phyloP scores from a whole-genome alignment of 1,140 invertebrate species.

The Coptotermes formosanus region DNA sequence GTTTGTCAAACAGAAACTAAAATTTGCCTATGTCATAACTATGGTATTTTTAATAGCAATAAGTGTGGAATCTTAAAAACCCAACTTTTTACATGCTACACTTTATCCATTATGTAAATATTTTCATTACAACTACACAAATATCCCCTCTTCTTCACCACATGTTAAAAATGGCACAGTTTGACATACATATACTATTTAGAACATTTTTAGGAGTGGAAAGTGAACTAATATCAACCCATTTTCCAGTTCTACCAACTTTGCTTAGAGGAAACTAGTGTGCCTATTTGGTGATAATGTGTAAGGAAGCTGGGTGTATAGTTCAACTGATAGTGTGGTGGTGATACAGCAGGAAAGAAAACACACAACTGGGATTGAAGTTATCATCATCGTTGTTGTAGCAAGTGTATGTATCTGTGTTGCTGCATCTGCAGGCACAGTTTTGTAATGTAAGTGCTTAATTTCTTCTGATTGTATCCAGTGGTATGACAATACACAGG shows the following conservation, averaged over 20 bases:
- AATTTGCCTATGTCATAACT: not conserved
- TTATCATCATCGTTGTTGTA: no score
- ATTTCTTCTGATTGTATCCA: not conserved
- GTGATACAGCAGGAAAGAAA: not conserved
- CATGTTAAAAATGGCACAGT: not conserved
- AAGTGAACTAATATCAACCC: not conserved
- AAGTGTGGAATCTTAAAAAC: not conserved
- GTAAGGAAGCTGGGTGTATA: not conserved
- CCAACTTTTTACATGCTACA: not conserved
- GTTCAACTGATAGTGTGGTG: not conserved
- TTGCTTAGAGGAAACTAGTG: not conserved
- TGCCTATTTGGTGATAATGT: conserved; percentile 1
- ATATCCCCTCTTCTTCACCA: not conserved
- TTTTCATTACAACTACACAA: not conserved
- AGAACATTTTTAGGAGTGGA: not conserved
- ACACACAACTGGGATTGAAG: no score
- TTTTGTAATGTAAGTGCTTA: not conserved
- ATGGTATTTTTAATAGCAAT: conserved; percentile 2
- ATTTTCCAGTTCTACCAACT: not conserved
- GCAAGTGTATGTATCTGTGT: not conserved
- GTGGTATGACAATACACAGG: not conserved
- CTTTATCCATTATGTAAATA: not conserved
- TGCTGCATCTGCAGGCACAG: not conserved
- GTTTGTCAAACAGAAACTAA: not conserved
- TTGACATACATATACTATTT: not conserved